Conservation (phyloP, 2,888 invertebrate species). For the Apamea anceps region DNA sequence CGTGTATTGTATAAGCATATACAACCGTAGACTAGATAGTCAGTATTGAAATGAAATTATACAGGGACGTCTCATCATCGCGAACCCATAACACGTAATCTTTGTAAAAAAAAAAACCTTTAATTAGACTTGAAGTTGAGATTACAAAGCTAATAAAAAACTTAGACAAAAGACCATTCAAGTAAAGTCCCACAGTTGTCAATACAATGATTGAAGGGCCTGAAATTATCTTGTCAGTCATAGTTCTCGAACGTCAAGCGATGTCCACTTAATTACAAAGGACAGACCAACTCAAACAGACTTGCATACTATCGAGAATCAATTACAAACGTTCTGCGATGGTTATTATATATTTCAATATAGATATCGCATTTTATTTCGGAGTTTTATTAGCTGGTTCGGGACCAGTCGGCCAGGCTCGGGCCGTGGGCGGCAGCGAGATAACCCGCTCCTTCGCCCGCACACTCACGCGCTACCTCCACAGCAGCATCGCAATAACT, state of each 20-base stretch:
- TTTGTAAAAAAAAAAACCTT: background rate
- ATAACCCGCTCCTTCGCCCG: slow-evolving; percentile 69
- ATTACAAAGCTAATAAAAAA: background rate
- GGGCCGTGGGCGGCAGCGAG: slow-evolving; percentile 65
- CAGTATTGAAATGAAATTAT: background rate
- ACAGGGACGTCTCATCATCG: background rate
- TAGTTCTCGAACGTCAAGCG: background rate
- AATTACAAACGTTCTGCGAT: slow-evolving; percentile 8
- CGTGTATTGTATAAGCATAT: background rate
- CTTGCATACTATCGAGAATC: slow-evolving; percentile 18
- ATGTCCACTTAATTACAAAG: slow-evolving; percentile 19
- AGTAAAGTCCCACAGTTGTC: slow-evolving; percentile 17
- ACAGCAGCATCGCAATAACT: slow-evolving; percentile 71
- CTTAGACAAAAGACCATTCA: slow-evolving; percentile 14
- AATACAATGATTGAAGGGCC: slow-evolving; percentile 18
- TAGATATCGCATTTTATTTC: slow-evolving; percentile 25
- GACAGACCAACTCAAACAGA: slow-evolving; percentile 22
- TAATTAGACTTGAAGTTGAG: background rate
- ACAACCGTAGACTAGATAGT: background rate
- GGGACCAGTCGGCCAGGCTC: slow-evolving; percentile 59
- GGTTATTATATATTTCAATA: slow-evolving; percentile 35
- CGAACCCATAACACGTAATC: background rate
- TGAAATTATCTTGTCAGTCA: slow-evolving; percentile 35
- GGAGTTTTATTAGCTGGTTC: slow-evolving; percentile 47
- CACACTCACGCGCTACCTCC: slow-evolving; percentile 67